A percentile compares a stretch with the other conserved stretches of the same genome.
Evolutionary conservation across 2,888 invertebrate species (phyloP).

Genomic region (Drosophila subquinaria): DNA sequence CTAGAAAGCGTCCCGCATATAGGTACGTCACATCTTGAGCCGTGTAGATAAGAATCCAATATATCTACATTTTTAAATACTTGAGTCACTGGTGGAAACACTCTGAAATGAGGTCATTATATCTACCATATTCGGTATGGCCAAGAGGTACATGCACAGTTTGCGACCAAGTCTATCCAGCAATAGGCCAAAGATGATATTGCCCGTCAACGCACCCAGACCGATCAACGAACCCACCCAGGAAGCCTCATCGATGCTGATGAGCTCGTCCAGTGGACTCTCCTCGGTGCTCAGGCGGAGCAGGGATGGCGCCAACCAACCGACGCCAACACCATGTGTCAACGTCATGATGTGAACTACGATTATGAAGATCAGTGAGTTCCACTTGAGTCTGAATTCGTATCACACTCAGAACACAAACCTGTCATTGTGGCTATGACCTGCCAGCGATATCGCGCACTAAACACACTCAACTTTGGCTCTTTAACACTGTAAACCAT

Average conservation of each 20-base stretch:
- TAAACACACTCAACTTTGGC: slow-evolving; percentile 50
- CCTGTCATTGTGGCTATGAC: slow-evolving; percentile 72
- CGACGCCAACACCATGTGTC: slow-evolving; percentile 77
- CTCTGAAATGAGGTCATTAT: background rate
- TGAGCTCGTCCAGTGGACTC: slow-evolving; percentile 49
- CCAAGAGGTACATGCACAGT: slow-evolving; percentile 66
- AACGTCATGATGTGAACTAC: slow-evolving; percentile 80
- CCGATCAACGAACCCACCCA: slow-evolving; percentile 79
- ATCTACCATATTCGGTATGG: slow-evolving; percentile 77
- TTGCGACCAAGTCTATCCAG: slow-evolving; percentile 78
- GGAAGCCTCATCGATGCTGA: slow-evolving; percentile 67
- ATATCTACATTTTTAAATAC: slow-evolving; percentile 51
- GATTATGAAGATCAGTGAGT: background rate
- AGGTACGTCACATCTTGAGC: slow-evolving; percentile 70
- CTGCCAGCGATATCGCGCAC: slow-evolving; percentile 65
- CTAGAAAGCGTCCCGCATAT: slow-evolving; percentile 75
- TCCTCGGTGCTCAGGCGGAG: slow-evolving; percentile 63
- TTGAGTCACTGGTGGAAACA: slow-evolving; percentile 25
- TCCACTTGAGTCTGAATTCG: background rate
- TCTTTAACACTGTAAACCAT: slow-evolving; percentile 45
- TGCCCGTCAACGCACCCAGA: slow-evolving; percentile 76
- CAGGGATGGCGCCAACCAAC: slow-evolving; percentile 81
- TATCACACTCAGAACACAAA: slow-evolving; percentile 30
- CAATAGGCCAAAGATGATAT: slow-evolving; percentile 72
- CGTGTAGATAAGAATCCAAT: slow-evolving; percentile 77